These are phyloP conservation scores for Capromys pilorides DNA, from an alignment of 2,797 vertebrate genomes.

Conservation along the genomic window DNA sequence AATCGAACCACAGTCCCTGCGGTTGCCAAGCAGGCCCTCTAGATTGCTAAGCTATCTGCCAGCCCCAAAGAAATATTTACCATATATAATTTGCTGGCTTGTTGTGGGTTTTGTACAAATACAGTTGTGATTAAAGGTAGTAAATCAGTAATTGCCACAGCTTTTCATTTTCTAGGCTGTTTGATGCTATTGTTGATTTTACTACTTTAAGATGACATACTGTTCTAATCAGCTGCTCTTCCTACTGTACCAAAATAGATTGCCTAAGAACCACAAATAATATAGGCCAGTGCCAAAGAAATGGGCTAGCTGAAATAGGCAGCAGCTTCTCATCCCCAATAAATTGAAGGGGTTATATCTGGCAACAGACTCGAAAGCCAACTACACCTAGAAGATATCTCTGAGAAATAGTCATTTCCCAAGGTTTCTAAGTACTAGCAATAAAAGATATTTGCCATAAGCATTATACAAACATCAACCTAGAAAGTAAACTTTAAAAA, in stretches of 20 bases:
- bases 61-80: background rate
- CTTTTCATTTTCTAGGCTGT: background rate
- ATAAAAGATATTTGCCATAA: background rate
- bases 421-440: background rate
- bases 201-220: background rate
- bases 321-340: background rate
- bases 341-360: background rate
- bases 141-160: background rate
- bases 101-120: background rate
- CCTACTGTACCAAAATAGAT: background rate
- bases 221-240: background rate
- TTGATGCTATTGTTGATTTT: background rate
- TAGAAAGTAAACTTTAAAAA: background rate
- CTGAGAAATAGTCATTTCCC: background rate
- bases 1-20: no score
- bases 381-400: background rate
- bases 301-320: background rate
- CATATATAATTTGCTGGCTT: background rate
- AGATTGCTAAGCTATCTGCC: no score
- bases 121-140: background rate
- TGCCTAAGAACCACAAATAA: background rate
- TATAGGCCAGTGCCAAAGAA: background rate
- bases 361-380: background rate
- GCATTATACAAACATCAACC: background rate
- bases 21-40: no score